phyloP scores from a whole-genome alignment of 2,888 invertebrate species.

The Campoletis raptor region DNA sequence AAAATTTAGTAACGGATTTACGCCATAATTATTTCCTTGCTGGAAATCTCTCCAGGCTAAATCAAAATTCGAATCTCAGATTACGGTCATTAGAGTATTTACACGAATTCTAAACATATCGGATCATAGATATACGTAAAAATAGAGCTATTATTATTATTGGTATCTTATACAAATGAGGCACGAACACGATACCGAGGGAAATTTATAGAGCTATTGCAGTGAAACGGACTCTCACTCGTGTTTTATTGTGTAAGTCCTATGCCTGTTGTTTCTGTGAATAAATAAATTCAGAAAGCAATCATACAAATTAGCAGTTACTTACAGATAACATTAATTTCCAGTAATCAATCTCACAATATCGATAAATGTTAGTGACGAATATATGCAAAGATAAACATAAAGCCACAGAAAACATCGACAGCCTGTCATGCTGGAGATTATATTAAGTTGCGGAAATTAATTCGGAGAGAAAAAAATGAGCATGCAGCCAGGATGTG shows the following conservation, averaged over 20 bases:
- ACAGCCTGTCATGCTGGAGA: too few relatives aligned
- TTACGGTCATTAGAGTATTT: neutral
- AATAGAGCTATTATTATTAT: too few relatives aligned
- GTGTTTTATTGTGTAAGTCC: neutral
- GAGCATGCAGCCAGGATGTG: too few relatives aligned
- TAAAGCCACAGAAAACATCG: too few relatives aligned
- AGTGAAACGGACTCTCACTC: too few relatives aligned
- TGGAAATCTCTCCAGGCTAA: neutral
- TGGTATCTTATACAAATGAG: neutral
- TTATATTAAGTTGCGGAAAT: too few relatives aligned
- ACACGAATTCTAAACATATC: neutral
- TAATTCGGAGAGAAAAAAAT: too few relatives aligned
- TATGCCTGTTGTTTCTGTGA: neutral
- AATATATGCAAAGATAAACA: too few relatives aligned
- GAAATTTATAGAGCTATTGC: slow-evolving; percentile 19
- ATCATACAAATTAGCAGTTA: neutral
- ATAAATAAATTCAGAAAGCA: neutral
- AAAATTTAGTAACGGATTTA: too few relatives aligned
- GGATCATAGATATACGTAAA: neutral
- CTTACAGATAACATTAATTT: too few relatives aligned
- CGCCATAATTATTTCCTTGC: neutral
- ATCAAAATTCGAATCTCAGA: neutral
- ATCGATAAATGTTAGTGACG: too few relatives aligned
- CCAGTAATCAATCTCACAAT: too few relatives aligned
- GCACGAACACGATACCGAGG: slow-evolving; percentile 6